Conservation (phyloP, 2,888 invertebrate species). For the Bibio marci region DNA sequence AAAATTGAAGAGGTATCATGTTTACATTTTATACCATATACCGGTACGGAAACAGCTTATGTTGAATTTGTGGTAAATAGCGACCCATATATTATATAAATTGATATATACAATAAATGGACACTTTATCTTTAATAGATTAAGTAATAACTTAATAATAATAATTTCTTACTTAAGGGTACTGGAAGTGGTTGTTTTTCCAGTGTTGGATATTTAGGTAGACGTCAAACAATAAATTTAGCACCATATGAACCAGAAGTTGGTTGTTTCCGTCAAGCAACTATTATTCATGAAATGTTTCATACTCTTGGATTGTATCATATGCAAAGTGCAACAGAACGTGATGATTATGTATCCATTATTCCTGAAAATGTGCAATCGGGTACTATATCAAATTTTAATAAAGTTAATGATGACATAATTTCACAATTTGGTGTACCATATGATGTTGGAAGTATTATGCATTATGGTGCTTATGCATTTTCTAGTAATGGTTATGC, state of each 20-base stretch:
- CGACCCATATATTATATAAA: too few species aligned
- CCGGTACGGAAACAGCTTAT: constrained; percentile 15
- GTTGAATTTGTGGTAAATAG: constrained; percentile 49
- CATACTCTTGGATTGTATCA: constrained; percentile 65
- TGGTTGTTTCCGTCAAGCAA: constrained; percentile 29
- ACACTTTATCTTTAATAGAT: too few species aligned
- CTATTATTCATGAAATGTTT: constrained; percentile 58
- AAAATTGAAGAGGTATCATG: constrained; percentile 54
- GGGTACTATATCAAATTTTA: constrained; percentile 50
- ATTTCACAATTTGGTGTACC: constrained; percentile 44
- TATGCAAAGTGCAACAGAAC: constrained; percentile 58
- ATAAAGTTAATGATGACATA: constrained; percentile 36
- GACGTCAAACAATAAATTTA: constrained; percentile 19
- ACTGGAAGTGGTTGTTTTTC: constrained; percentile 58
- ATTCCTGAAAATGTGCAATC: constrained; percentile 21
- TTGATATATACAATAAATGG: too few species aligned
- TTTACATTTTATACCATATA: constrained; percentile 41
- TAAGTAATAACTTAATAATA: too few species aligned
- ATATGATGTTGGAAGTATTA: constrained; percentile 62
- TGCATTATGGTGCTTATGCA: constrained; percentile 60
- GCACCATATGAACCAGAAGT: constrained; percentile 14
- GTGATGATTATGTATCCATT: constrained; percentile 2
- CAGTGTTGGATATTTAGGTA: constrained; percentile 46
- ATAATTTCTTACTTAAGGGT: neutral
- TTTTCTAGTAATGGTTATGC: constrained; percentile 50